Base-by-base conservation (phyloP, 2,797 vertebrate species). In the Lacerta agilis region DNA sequence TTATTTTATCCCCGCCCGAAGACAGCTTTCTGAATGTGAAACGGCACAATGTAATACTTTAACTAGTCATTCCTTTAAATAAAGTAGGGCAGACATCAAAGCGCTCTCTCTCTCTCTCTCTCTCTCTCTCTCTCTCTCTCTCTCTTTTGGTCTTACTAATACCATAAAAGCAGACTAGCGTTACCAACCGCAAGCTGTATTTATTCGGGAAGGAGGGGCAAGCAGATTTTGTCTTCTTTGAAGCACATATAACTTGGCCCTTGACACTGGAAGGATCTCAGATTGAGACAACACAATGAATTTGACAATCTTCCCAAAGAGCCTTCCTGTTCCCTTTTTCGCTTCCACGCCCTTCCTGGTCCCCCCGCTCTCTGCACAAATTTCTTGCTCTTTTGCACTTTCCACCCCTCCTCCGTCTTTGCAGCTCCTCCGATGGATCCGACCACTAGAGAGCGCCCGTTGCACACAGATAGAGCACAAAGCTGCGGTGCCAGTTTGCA, bases 381-480 rank as follows among this genome's bases (percentile, higher is more conserved):
- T 38, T 5, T 27, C 43, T 82, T 27, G 33, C 25, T 61, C 27
- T 29, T 29, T 17, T 8, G 3, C 61, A 15, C 25, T 64, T 49
- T 8, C 15, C 33, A 17, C 23, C n/a, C 67, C 23, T 73, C 38
- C 71, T 25, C 17, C 69, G 5, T 41, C 25, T 66, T 75, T 66
- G 41, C 20, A 43, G 15, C 76, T 89, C 76, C 90, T 90, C 88
- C 82, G 89, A 84, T 36, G 41, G 61, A 64, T 23, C 11, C 7
- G 67, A 69, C 94, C 97, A 92, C 96, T 95, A 96, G 97, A 95
- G 94, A 2, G 96, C 94, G 95, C 96, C 89, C 85, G 82, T 89
- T 91, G 38, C 93, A 92, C 94, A 92, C 94, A 0, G 1, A 95
- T 93, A 18, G 91, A 66, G 41, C 0, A 0, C 73, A 2, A 0